Percentiles rank a stretch among this genome's conserved stretches.
phyloP scores from a whole-genome alignment of 2,113 vertebrate species.

The Cheirogaleus medius region DNA sequence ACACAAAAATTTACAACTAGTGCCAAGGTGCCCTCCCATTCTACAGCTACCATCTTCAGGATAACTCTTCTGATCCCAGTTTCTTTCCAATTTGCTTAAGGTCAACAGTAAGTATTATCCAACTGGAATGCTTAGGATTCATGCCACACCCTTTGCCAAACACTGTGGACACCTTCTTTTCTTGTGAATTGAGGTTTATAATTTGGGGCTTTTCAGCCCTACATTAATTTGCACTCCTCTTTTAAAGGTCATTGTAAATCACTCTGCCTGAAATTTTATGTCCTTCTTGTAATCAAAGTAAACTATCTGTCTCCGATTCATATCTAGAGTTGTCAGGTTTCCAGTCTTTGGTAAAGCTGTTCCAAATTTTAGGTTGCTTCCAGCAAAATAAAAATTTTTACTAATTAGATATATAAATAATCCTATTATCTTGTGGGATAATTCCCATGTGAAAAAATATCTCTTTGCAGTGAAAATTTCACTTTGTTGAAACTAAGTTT shows the following conservation, averaged over 20 bases:
- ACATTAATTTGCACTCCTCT: neutral
- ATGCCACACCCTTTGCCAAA: neutral
- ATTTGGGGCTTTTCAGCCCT: neutral
- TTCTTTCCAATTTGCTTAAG: conserved; percentile 23
- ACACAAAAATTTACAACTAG: neutral
- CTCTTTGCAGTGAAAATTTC: neutral
- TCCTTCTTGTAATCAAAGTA: neutral
- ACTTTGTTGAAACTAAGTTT: neutral
- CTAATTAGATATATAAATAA: neutral
- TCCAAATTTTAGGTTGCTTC: conserved; percentile 11
- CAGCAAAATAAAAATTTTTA: neutral
- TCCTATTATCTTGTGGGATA: neutral
- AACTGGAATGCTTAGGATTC: neutral
- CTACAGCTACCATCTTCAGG: neutral
- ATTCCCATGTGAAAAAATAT: neutral
- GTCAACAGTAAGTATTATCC: neutral
- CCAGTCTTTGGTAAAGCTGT: neutral
- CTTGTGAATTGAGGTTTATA: neutral
- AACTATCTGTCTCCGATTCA: neutral
- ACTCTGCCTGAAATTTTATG: neutral
- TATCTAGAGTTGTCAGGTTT: neutral
- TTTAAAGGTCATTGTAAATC: conserved; percentile 26
- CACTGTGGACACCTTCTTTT: neutral
- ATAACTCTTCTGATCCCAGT: neutral
- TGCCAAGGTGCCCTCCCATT: neutral